These are phyloP conservation scores for Microcebus griseorufus DNA, from an alignment of 2,113 vertebrate genomes.

Conservation along the genomic window DNA sequence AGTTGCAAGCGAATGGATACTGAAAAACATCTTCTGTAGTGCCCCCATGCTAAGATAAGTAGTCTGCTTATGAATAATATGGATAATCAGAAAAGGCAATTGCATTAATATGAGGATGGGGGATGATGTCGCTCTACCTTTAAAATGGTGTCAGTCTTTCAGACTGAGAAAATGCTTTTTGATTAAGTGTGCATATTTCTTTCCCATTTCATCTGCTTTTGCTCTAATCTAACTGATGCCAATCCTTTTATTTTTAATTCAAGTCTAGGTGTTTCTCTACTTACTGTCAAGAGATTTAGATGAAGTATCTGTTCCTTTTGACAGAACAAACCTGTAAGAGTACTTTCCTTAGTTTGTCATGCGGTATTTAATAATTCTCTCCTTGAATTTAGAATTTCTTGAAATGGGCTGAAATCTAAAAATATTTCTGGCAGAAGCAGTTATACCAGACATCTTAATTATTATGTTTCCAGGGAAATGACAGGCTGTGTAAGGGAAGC, in stretches of 20 bases:
- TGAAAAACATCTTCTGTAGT: background rate
- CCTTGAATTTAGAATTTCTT: slow-evolving; percentile 79
- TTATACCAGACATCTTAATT: slow-evolving; percentile 88
- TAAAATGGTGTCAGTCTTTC: background rate
- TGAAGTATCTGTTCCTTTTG: slow-evolving; percentile 61
- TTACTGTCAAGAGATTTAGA: slow-evolving; percentile 56
- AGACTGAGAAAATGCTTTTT: background rate
- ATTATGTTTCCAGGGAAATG: slow-evolving; percentile 86
- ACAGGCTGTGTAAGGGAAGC: slow-evolving; percentile 81
- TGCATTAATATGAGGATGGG: slow-evolving; percentile 34
- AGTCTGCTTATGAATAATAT: background rate
- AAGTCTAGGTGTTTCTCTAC: slow-evolving; percentile 37
- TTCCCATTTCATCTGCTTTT: slow-evolving; percentile 6
- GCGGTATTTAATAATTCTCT: slow-evolving; percentile 77
- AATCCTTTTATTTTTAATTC: slow-evolving; percentile 50
- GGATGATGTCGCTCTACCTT: background rate
- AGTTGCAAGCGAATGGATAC: background rate
- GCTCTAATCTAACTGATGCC: slow-evolving; percentile 53
- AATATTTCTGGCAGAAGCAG: slow-evolving; percentile 86
- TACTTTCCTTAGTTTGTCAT: slow-evolving; percentile 66
- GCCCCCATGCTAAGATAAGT: background rate
- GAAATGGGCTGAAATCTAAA: slow-evolving; percentile 85
- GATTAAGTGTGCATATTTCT: slow-evolving; percentile 23
- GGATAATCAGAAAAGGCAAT: slow-evolving; percentile 18
- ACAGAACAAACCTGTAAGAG: slow-evolving; percentile 64